A percentile compares a stretch with the other conserved stretches of the same genome.
Conservation (phyloP, 2,888 invertebrate species). For the Drosophila leonis region DNA sequence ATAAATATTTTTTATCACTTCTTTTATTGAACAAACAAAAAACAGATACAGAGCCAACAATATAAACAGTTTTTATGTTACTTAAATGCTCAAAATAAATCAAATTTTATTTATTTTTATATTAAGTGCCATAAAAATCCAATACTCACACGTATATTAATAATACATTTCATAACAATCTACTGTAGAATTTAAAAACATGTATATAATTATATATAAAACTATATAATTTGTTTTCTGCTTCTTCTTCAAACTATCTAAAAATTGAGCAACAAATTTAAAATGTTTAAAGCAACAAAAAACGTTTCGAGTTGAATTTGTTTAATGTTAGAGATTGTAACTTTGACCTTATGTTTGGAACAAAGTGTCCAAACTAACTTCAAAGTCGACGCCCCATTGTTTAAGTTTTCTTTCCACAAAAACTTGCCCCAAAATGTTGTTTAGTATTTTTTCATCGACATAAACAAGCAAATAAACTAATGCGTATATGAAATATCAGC, state of each 20-base stretch:
- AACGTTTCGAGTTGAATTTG: not conserved
- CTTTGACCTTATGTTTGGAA: constrained; percentile 54
- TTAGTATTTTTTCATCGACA: constrained; percentile 32
- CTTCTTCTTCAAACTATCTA: not conserved
- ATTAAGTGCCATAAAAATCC: not conserved
- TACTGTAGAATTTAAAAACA: not conserved
- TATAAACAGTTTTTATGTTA: not conserved
- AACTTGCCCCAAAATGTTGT: constrained; percentile 25
- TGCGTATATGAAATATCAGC: constrained; percentile 67
- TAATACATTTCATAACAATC: not conserved
- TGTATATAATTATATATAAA: not conserved
- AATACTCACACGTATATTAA: not conserved
- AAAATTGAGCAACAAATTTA: constrained; percentile 1
- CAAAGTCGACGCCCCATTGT: constrained; percentile 49
- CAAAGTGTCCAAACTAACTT: constrained; percentile 27
- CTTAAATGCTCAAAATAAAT: not conserved
- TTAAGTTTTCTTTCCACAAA: constrained; percentile 14
- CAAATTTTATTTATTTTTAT: constrained; percentile 1
- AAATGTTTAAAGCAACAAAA: not conserved
- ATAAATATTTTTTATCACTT: not conserved
- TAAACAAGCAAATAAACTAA: constrained; percentile 76
- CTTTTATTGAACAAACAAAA: not conserved
- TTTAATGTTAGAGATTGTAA: constrained; percentile 29
- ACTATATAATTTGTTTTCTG: not conserved
- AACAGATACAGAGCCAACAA: not conserved